Base-by-base conservation (phyloP, 2,797 vertebrate genomes). In the Otolemur crassicaudatus region DNA sequence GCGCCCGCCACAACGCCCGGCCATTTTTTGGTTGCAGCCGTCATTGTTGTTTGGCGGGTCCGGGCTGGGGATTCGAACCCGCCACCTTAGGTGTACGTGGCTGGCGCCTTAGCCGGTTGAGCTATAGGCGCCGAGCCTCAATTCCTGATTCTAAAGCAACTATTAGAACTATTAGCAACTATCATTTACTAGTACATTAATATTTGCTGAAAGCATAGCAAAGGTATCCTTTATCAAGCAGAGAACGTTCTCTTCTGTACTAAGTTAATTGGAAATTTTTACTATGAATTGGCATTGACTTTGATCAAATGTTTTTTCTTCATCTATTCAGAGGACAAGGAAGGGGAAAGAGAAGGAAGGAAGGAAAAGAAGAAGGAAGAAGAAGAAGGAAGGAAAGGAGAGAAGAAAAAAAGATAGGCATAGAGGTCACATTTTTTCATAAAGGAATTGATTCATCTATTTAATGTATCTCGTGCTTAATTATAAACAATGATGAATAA, bases 251-350 rank as follows among this genome's bases (percentile, higher is more conserved):
- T 60, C 29, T 82, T 94, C n/a, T 75, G 14, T 56, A 76, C 40
- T 75, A 95, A 67, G 46, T 95, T 84, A 73, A 46, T 80, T 77
- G 20, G 87, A n/a, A 94, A 92, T 73, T 94, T 92, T 91, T 88
- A 76, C 56, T 60, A 76, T 19, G 53, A 92, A 75, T n/a, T 60
- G 72, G 20, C 63, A 91, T 5, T 81, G 76, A 82, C 69, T 93
- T 97, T 77, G 82, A 95, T 70, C 10, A 73, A 58, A 25, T 79
- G 13, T n/a, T 87, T 70, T 90, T 49, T 65, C 70, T 65, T 76
- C 46, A 82, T 69, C 40, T 94, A 90, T 63, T 87, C 23, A 84
- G 69, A 91, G 40, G 65, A 72, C 11, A 79, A 65, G 65, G 25
- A 81, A 69, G 29, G 8, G 46, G 27, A 34, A 43, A 40, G 17